Evolutionary conservation across 1,140 invertebrate species (phyloP), one percentile per base, ranked within the genome.

Genomic region (Pentalonia nigronervosa): DNA sequence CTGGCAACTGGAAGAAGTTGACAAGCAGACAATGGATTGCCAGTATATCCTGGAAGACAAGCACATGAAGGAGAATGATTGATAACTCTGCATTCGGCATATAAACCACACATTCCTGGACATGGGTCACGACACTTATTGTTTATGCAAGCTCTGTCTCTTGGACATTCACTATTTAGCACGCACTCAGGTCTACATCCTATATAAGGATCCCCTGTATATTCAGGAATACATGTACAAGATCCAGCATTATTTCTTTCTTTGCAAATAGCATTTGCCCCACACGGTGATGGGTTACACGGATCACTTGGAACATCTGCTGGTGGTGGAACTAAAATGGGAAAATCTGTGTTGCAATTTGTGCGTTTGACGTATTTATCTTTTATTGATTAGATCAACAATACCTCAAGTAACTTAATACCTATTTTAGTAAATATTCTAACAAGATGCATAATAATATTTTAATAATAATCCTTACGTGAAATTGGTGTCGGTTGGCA

Each of bases 131-230:
- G 94, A 95, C 97, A 98, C 94, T 97, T 97, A 94, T 96, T 97
- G 94, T 95, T 96, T 20, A 97, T 95, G 95, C 97, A 98, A 84
- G 97, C 97, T 94, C 96, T 96, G 94, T 97, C 96, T 94, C 96
- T 96, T 25, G 97, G 95, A 95, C 97, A 98, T 94, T 97, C 97
- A 21, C 96, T 96, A 95, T 97, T 97, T 9, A 97, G 95, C 3
- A 97, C 96, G 94, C 97, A 97, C 95, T 97, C 94, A 47, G 95
- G 95, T 48, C 95, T 89, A 94, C 96, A 96, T 45, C 95, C 95
- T 47, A 96, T 95, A 94, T 98, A 98, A 7, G 98, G 97, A 96
- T 98, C 97, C 90, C 98, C 98, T 94, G 96, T 96, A 95, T 98
- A 98, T 94, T 97, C 97, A 93, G 97, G 96, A 94, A 97, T 95